Base-by-base conservation (phyloP, 2,888 invertebrate species). In the Dolichomitus sp. region DNA sequence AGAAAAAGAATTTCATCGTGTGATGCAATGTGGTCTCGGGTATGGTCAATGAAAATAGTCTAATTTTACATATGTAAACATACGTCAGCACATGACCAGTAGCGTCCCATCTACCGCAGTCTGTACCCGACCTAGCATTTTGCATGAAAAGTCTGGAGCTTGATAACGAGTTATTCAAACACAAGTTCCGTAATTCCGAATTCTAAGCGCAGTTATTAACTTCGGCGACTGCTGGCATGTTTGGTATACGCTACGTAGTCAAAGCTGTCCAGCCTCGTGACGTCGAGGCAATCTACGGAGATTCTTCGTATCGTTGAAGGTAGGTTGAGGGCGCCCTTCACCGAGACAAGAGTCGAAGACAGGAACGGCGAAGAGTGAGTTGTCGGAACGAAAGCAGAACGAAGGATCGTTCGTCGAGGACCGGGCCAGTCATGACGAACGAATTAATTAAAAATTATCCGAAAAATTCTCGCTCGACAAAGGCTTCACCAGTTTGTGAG, bases 361-460 rank as follows among this genome's bases (percentile, higher is more conserved):
- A 52, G 57, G 65, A 70, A 57, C 48, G 50, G 63, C 61, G 74
- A 42, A 59, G 75, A 85, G 59, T 50, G 66, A 70, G 30, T 45
- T 33, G 33, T 23, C 23, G 42, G 69, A n/a, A 57, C 68, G 65
- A 73, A 83, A 79, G 57, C 59, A 33, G 14, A 6, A 6, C 4
- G 2, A 74, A 30, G 33, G 57, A 14, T 17, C 45, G 40, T 33
- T 63, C 50, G 57, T 65, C 52, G 72, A 69, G 40, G 40, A 59
- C 50, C 59, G 45, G 66, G 57, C 82, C 74, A 70, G 78, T 79
- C 75, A 79, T 70, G 57, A 70, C 65, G 81, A 85, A 86, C 72
- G 84, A 88, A 91, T 87, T 87, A 88, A 90, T 88, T 88, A 89
- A 91, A 91, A 91, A 90, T 90, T 90, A 89, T 87, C 87, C 86